These are phyloP conservation scores for Dynastes tityus DNA, from an alignment of 2,888 invertebrate species.

Conservation along the genomic window DNA sequence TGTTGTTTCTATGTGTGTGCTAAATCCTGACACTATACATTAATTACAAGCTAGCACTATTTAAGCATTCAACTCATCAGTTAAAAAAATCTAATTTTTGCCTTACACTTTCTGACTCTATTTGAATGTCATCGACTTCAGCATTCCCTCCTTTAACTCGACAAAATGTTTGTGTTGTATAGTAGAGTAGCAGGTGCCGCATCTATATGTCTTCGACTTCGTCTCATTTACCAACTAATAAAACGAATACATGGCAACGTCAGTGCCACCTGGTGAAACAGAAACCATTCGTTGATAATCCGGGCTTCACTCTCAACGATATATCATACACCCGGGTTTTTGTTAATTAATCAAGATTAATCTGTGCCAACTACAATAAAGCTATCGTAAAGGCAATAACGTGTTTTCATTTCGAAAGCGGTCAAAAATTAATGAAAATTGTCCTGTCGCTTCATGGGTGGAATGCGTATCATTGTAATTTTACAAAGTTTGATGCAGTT, in stretches of 20 bases:
- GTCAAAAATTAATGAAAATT: constrained; percentile 4
- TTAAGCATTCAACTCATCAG: too few species aligned
- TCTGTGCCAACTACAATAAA: constrained; percentile 1
- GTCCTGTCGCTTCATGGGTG: background rate
- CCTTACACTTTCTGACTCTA: background rate
- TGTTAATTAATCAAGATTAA: constrained; percentile 41
- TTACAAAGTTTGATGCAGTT: too few species aligned
- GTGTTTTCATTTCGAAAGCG: constrained; percentile 1
- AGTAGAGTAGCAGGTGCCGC: constrained; percentile 35
- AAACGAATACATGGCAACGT: constrained; percentile 19
- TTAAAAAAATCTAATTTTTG: too few species aligned
- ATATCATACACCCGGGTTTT: constrained; percentile 28
- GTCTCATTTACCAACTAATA: constrained; percentile 26
- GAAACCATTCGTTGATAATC: constrained; percentile 15
- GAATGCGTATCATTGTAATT: background rate
- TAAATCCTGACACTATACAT: too few species aligned
- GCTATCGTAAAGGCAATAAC: background rate
- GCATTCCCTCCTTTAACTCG: constrained; percentile 26
- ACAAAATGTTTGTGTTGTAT: constrained; percentile 30
- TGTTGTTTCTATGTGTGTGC: too few species aligned
- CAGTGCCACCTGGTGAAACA: constrained; percentile 39
- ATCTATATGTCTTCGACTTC: constrained; percentile 27
- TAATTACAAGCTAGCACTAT: too few species aligned
- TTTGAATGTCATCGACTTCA: constrained; percentile 20
- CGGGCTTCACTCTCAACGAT: constrained; percentile 4